Evolutionary conservation across 2,888 invertebrate species (phyloP).

Genomic region (Sinentomon sp.): DNA sequence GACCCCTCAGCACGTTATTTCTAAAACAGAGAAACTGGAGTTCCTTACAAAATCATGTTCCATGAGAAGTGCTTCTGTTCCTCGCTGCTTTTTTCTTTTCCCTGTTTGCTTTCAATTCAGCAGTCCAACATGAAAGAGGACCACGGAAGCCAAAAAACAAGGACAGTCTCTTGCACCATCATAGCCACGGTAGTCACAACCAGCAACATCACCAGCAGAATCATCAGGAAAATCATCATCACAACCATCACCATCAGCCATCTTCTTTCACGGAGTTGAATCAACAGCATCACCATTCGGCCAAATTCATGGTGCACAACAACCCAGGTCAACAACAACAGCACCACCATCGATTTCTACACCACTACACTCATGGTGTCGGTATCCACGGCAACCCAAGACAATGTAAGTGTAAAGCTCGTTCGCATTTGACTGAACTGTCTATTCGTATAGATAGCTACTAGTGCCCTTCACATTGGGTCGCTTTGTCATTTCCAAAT

Average conservation of each 20-base stretch:
- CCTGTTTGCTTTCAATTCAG: conserved; percentile 25
- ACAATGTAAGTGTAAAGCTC: too few species aligned
- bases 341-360: conserved; percentile 15
- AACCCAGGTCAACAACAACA: conserved; percentile 6
- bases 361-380: conserved; percentile 22
- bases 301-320: conserved; percentile 7
- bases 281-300: conserved; percentile 11
- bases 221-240: conserved; percentile 19
- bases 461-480: too few species aligned
- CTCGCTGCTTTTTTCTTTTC: too few species aligned
- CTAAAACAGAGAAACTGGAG: too few species aligned
- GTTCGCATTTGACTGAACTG: too few species aligned
- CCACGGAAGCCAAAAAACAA: conserved; percentile 68
- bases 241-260: conserved; percentile 11
- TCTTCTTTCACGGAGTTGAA: conserved; percentile 9
- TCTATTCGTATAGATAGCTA: too few species aligned
- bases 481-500: too few species aligned
- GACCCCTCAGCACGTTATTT: too few species aligned
- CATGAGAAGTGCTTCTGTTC: too few species aligned
- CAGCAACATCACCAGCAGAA: conserved; percentile 15
- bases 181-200: conserved; percentile 16
- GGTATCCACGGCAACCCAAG: too few species aligned
- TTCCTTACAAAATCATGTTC: too few species aligned
- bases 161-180: conserved; percentile 16
- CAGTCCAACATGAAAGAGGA: conserved; percentile 88